Evolutionary conservation across 2,888 invertebrate species (phyloP), one percentile per base, ranked within the genome.

Genomic region (Hyalella azteca): DNA sequence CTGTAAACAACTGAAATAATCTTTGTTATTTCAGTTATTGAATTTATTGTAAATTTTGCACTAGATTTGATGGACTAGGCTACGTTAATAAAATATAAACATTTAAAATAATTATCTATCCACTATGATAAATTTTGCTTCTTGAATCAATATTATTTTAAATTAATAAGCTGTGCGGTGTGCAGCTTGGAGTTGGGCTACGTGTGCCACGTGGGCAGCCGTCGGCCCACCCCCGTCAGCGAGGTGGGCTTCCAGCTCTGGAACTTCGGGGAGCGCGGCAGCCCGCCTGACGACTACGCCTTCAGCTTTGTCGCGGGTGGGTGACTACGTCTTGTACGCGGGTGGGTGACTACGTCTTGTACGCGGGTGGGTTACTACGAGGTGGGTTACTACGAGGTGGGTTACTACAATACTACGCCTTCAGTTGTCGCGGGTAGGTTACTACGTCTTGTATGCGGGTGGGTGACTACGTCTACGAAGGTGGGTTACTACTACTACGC

Each of bases 211-310:
- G 88, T 90, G 0, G 88, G 89, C 73, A 91, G 91, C 22, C 86
- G 86, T 0, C 40, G 78, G n/a, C 66, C 79, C 45, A 39, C 73
- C 11, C 90, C 92, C 0, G 89, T 93, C 3, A 90, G 91, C 79
- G 87, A 86, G 49, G 89, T 90, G 81, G 90, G 91, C 86, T 89
- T 92, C 78, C 87, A 90, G 73, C 87, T 92, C 32, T 91, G 91
- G 86, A 90, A 91, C 84, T 91, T 91, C 85, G 92, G 92, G 7
- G 92, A 92, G 87, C 87, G 89, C 81, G 90, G 91, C 76, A 86
- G 87, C 4, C 88, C 91, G 73, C 92, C 92, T 0, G 88, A 87
- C 66, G 91, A 92, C 86, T 92, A 92, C 86, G 91, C 90, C 49
- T 92, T 92, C 86, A 88, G 88, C 50, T 91, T 77, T 45, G 22